These are phyloP conservation scores for Aegypius monachus DNA, from an alignment of 2,113 vertebrate genomes.

Conservation along the genomic window DNA sequence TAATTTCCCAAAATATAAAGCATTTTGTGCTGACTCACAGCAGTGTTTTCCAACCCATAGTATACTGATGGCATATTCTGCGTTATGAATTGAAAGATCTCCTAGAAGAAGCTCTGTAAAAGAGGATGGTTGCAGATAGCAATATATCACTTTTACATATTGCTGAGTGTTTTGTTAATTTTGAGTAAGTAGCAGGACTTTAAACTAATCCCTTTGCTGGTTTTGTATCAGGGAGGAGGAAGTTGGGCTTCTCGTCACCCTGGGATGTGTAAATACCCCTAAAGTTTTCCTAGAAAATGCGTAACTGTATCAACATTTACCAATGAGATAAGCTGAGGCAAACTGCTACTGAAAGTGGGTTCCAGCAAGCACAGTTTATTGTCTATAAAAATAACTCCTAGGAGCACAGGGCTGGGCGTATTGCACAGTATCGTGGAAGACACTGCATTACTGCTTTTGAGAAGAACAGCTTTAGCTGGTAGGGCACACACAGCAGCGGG, in stretches of 20 bases:
- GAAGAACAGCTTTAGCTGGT: neutral
- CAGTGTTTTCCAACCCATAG: neutral
- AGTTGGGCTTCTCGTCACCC: neutral
- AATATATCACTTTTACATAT: neutral
- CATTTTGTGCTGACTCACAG: neutral
- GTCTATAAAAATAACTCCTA: neutral
- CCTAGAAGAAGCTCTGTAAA: neutral
- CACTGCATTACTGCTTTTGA: neutral
- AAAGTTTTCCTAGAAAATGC: neutral
- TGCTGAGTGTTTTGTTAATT: neutral
- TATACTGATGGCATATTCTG: neutral
- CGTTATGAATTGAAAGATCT: neutral
- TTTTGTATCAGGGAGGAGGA: neutral
- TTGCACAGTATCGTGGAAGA: neutral
- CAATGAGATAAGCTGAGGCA: neutral
- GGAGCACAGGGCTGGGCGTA: neutral
- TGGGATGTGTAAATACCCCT: neutral
- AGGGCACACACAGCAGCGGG: neutral
- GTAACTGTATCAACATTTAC: neutral
- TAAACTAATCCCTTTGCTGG: neutral
- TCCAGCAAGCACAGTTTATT: neutral
- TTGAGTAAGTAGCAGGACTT: neutral
- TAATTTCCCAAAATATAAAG: neutral
- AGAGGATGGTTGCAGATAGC: neutral
- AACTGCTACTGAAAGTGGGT: neutral